Evolutionary conservation across 2,113 vertebrate species (phyloP).

Genomic region (Poeciliopsis turrubarensis): DNA sequence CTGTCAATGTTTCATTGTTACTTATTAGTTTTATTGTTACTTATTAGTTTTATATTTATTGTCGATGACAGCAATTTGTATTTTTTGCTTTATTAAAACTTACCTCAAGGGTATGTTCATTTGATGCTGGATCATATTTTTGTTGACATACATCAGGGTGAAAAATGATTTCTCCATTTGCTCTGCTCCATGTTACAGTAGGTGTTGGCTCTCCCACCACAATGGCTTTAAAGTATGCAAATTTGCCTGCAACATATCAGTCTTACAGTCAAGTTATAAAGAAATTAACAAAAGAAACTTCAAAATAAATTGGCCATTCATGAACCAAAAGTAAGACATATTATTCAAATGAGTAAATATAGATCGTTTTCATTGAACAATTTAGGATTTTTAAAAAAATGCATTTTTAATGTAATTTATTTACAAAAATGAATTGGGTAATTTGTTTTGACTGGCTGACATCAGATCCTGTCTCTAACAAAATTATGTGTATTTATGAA

Average conservation of each 20-base stretch:
- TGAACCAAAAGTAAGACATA: too few species aligned
- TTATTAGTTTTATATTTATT: neutral
- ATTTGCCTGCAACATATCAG: conserved; percentile 81
- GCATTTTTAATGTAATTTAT: too few species aligned
- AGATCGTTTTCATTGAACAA: too few species aligned
- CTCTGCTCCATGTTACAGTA: conserved; percentile 81
- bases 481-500: too few species aligned
- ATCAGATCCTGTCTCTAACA: neutral
- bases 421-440: too few species aligned
- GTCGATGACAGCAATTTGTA: neutral
- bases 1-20: neutral
- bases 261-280: too few species aligned
- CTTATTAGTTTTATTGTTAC: neutral
- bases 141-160: conserved; percentile 77
- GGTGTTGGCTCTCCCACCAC: conserved; percentile 85
- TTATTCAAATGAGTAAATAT: neutral
- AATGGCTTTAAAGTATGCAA: conserved; percentile 84
- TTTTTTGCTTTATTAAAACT: neutral
- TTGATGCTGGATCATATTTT: conserved; percentile 65
- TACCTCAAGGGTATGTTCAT: conserved; percentile 86
- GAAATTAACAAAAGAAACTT: neutral
- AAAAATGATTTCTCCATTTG: conserved; percentile 73
- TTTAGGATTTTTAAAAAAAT: too few species aligned
- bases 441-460: neutral
- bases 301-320: too few species aligned